Evolutionary conservation across 2,888 invertebrate species (phyloP).

Genomic region (Drosophila mettleri): DNA sequence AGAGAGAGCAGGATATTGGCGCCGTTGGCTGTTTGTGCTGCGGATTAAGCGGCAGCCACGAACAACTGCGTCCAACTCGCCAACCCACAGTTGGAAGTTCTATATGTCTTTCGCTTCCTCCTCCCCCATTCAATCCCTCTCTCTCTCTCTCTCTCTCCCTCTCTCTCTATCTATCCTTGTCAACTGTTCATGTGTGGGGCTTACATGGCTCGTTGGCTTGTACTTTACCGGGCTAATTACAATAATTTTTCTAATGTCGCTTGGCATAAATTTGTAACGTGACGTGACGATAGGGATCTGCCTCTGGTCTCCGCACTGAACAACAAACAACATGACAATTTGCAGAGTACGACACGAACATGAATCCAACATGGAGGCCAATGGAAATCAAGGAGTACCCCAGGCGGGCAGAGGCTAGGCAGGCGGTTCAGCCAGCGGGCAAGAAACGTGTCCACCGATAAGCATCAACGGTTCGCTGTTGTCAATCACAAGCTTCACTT

Average conservation of each 20-base stretch:
- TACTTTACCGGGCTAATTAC: slow-evolving; percentile 63
- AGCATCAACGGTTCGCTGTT: slow-evolving; percentile 62
- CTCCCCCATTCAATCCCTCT: too few relatives aligned
- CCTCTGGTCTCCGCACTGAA: slow-evolving; percentile 29
- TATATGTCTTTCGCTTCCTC: not conserved
- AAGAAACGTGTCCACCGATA: slow-evolving; percentile 70
- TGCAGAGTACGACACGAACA: slow-evolving; percentile 72
- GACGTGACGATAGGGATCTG: slow-evolving; percentile 72
- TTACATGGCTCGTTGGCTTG: slow-evolving; percentile 45
- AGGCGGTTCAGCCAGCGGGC: slow-evolving; percentile 14
- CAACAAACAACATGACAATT: slow-evolving; percentile 73
- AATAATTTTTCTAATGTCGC: slow-evolving; percentile 76
- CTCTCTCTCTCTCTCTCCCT: not conserved
- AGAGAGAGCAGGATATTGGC: slow-evolving; percentile 70
- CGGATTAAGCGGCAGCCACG: slow-evolving; percentile 69
- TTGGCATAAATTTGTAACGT: slow-evolving; percentile 75
- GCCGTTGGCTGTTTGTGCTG: slow-evolving; percentile 72
- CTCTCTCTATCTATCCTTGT: not conserved
- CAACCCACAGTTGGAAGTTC: slow-evolving; percentile 1
- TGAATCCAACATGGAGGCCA: slow-evolving; percentile 55
- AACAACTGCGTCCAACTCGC: slow-evolving; percentile 63
- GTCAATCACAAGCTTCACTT: slow-evolving; percentile 66
- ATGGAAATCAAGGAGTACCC: slow-evolving; percentile 29
- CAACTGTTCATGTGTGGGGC: slow-evolving; percentile 26
- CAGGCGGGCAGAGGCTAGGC: not conserved